phyloP scores from a whole-genome alignment of 2,888 invertebrate species.

The Julus scanicus region DNA sequence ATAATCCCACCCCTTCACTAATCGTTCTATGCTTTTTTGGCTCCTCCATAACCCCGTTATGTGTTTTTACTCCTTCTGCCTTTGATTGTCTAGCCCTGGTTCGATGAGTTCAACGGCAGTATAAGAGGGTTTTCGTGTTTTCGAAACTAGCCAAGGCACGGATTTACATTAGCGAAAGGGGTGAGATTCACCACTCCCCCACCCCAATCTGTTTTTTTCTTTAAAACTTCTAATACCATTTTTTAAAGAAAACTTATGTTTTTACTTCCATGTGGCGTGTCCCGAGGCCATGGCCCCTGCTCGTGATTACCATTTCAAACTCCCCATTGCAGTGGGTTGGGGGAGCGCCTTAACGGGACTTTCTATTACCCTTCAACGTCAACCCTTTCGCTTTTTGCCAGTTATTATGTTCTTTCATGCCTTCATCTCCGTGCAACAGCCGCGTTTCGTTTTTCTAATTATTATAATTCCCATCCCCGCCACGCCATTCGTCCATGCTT shows the following conservation, averaged over 20 bases:
- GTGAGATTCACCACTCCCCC: not conserved
- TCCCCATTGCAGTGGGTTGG: not conserved
- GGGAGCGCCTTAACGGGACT: not conserved
- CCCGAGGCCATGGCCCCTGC: not conserved
- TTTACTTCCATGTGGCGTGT: conserved; percentile 2
- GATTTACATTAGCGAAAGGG: not conserved
- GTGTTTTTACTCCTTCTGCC: not conserved
- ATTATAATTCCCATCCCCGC: conserved; percentile 45
- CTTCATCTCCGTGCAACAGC: not conserved
- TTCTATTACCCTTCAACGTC: conserved; percentile 15
- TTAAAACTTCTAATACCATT: not conserved
- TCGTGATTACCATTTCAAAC: not conserved
- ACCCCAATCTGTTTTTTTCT: not conserved
- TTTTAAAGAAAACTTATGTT: not conserved
- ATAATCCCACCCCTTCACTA: not conserved
- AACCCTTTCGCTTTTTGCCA: conserved; percentile 35
- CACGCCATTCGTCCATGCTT: not conserved
- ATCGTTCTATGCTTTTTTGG: not conserved
- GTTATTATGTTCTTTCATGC: not conserved
- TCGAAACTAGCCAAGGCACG: not conserved
- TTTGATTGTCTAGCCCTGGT: conserved; percentile 8
- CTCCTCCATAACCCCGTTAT: not conserved
- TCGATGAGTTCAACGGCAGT: conserved; percentile 34
- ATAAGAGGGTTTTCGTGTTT: conserved; percentile 40
- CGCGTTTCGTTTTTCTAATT: conserved; percentile 27